Base-by-base conservation (phyloP, 2,113 vertebrate species). In the Merops nubicus region DNA sequence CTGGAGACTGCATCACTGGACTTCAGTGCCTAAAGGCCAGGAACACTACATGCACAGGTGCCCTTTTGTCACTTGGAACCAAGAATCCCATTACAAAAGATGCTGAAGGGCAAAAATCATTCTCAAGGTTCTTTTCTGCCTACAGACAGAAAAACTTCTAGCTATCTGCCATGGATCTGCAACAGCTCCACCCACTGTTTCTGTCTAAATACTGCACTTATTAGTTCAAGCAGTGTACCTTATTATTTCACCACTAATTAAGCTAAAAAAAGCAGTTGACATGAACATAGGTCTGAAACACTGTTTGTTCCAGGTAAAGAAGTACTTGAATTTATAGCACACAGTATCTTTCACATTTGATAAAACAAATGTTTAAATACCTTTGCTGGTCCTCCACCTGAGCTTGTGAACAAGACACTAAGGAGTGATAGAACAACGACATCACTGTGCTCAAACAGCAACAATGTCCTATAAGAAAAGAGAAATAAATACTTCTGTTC, bases 381-480 rank as follows among this genome's bases (percentile, higher is more conserved):
- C 99, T 99, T 99, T 68, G 99, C 98, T 54, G 99, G 99, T 88
- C 99, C 99, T 65, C 99, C 99, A 86, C 99, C 99, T 64, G 99
- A 99, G 91, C 98, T 98, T 51, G 99, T 99, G 97, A 99, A 99
- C n/a, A 99, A 97, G 93, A 99, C 99, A 25, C 98, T 98, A 45
- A 99, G 99, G 47, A 99, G 98, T n/a, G 99, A 99, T 21, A 99
- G 93, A 57, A 99, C 98, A 92, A 99, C 99, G 88, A 99, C 98
- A 75, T 99, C 99, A 91, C 98, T 99, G 97, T 99, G 99, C 91
- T 99, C 99, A 94, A 99, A 99, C 13, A 99, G 97, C 96, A 99
- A 95, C 96, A 99, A 85, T 0, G 99, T 99, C 98, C 99, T 99
- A 97, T 4, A 94, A 91, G 81, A 18, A 77, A 96, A 96, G 63